These are phyloP conservation scores for Myanophis thanlyinensis DNA, from an alignment of 2,113 vertebrate genomes.

Conservation along the genomic window DNA sequence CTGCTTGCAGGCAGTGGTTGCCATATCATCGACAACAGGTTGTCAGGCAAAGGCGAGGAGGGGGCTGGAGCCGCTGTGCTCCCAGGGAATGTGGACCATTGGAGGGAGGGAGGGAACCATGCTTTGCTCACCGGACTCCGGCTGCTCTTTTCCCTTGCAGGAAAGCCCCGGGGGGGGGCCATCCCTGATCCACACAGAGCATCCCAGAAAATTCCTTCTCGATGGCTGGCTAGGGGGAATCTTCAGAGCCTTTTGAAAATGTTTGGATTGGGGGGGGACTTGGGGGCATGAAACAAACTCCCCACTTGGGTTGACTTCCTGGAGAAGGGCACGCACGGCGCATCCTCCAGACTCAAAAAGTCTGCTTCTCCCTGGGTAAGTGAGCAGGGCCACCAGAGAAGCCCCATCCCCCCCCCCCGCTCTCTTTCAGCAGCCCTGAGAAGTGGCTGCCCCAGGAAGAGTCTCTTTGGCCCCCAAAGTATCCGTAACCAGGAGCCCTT, in stretches of 20 bases:
- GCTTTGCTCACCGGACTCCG: background rate
- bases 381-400: background rate
- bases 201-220: background rate
- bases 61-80: background rate
- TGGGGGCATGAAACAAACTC: background rate
- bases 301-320: background rate
- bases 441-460: background rate
- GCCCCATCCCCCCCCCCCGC: too few relatives aligned
- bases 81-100: too few relatives aligned
- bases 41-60: too few relatives aligned
- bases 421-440: background rate
- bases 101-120: background rate
- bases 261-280: background rate
- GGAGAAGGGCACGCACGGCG: background rate
- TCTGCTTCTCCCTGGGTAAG: background rate
- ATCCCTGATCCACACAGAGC: background rate
- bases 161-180: background rate
- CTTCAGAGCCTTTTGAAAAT: background rate
- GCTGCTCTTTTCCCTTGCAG: background rate
- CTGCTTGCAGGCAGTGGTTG: background rate
- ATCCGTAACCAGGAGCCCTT: background rate
- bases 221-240: background rate
- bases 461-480: background rate
- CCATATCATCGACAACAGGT: background rate
- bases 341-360: background rate